Evolutionary conservation across 2,888 invertebrate species (phyloP).

Genomic region (Cacoxenus indagator): DNA sequence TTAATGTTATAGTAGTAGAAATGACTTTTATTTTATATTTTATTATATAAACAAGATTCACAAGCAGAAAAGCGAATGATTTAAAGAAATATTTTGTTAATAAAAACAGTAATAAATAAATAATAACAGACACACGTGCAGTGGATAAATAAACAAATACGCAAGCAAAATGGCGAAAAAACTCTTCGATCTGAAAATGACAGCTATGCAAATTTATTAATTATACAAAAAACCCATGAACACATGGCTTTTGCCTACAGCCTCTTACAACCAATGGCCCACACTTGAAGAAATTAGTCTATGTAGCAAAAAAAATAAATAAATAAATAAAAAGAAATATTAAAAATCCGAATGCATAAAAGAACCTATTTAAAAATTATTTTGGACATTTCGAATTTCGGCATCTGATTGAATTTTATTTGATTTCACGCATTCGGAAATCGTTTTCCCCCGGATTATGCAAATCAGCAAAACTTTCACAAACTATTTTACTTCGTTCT

Average conservation of each 20-base stretch:
- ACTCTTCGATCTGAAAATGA: background rate
- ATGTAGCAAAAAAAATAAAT: background rate
- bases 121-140: too few relatives aligned
- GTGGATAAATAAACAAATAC: background rate
- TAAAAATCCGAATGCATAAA: background rate
- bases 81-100: too few relatives aligned
- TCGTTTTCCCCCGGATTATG: conserved; percentile 12
- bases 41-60: too few relatives aligned
- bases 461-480: conserved; percentile 47
- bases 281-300: too few relatives aligned
- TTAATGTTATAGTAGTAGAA: too few relatives aligned
- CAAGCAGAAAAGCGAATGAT: too few relatives aligned
- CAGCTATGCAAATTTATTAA: background rate
- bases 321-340: background rate
- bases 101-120: too few relatives aligned
- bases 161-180: background rate
- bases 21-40: too few relatives aligned
- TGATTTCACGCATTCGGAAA: background rate
- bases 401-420: background rate
- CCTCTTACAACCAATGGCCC: too few relatives aligned
- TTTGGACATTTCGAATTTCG: conserved; percentile 11
- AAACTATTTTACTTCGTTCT: conserved; percentile 39
- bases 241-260: too few relatives aligned
- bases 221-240: background rate
- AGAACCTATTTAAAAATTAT: background rate